Base-by-base conservation (phyloP, 2,797 vertebrate species). In the Poliocrania exsul region DNA sequence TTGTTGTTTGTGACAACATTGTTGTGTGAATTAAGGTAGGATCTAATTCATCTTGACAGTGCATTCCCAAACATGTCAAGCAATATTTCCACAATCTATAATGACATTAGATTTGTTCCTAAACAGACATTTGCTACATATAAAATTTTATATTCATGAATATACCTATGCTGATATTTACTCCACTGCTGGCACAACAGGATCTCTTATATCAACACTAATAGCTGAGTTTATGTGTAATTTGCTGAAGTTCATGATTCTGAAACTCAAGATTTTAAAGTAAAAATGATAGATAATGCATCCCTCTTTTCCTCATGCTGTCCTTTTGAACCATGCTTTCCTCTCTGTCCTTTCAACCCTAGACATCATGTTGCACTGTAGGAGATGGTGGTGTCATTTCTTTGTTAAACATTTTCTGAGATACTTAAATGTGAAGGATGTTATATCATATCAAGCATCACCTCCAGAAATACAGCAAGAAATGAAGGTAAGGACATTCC, bases 141-240 rank as follows among this genome's bases (percentile, higher is more conserved):
- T 44, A 56, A 51, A 49, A 28, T 56, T 73, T 84, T 91, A 28
- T 80, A 77, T 82, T 85, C 51, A 23, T 73, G 21, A 85, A n/a
- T 73, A 87, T 51, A 87, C 35, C 49, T 85, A 40, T n/a, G 33
- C 8, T 79, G 67, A 53, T 75, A 88, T 75, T 81, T 79, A 60
- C 17, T 85, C 26, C 16, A 20, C 31, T 73, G 24, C 42, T 88
- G 42, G n/a, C 71, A 85, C 50, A 77, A 90, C 19, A 77, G 35
- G 31, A 80, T 71, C 49, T 88, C 29, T 50, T 78, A 33, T 38
- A 90, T 72, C 37, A 81, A 81, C 49, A 80, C 15, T 50, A 73
- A 82, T 31, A 90, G 13, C 20, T 67, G 58, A 86, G 56, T 75
- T 93, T 90, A 73, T 86, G 46, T 73, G 66, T n/a, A 72, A 93